Conservation (phyloP, 2,797 vertebrate genomes). For the Sebastes itinus region DNA sequence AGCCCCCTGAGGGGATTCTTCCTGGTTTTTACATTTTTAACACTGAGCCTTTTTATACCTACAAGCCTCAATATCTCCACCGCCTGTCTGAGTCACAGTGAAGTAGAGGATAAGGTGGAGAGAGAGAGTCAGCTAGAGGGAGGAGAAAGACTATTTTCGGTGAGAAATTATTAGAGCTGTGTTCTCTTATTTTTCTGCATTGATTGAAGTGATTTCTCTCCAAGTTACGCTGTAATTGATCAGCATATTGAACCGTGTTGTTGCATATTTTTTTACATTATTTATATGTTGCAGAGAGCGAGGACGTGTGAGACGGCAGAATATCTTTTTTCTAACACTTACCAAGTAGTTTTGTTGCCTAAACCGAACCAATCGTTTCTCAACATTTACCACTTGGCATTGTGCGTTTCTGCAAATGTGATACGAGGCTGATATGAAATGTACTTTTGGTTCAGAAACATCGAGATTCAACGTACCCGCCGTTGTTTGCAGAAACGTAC, state of each 20-base stretch:
- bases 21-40: conserved; percentile 33
- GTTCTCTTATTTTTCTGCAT: not conserved
- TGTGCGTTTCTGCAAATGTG: not conserved
- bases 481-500: not conserved
- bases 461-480: not conserved
- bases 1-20: not conserved
- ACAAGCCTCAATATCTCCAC: not conserved
- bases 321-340: not conserved
- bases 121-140: not conserved
- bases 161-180: conserved; percentile 4
- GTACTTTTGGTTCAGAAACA: not conserved
- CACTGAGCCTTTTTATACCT: conserved; percentile 16
- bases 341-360: not conserved
- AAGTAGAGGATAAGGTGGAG: not conserved
- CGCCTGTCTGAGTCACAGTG: not conserved
- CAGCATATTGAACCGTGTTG: conserved; percentile 36
- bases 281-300: conserved; percentile 21
- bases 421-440: not conserved
- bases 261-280: conserved; percentile 26
- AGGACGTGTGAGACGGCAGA: conserved; percentile 1
- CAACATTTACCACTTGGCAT: not conserved
- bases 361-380: not conserved
- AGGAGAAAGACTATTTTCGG: not conserved
- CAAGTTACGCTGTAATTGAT: conserved; percentile 30
- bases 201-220: conserved; percentile 31